A percentile compares a stretch with the other conserved stretches of the same genome.
These are phyloP conservation scores for Cyclophora punctaria DNA, from an alignment of 2,888 invertebrate species.

Conservation along the genomic window DNA sequence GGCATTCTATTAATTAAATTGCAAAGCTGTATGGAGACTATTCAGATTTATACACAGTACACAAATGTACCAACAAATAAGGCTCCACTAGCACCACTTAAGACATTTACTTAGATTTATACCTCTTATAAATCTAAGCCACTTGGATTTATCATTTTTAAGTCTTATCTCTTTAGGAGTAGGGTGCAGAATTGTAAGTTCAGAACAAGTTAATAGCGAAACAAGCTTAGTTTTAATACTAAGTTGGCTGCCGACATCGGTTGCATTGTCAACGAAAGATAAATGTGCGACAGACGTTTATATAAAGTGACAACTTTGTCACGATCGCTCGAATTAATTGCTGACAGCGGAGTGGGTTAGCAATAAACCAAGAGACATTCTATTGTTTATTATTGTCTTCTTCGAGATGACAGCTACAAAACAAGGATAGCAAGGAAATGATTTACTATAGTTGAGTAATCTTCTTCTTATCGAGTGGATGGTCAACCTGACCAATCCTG, in stretches of 20 bases:
- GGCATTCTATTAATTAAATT: slow-evolving; percentile 22
- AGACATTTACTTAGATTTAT: slow-evolving; percentile 45
- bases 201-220: slow-evolving; percentile 25
- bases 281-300: slow-evolving; percentile 47
- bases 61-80: slow-evolving; percentile 34
- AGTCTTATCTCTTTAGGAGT: slow-evolving; percentile 21
- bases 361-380: slow-evolving; percentile 14
- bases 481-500: too few species aligned
- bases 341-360: slow-evolving; percentile 22
- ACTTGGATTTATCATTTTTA: slow-evolving; percentile 13
- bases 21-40: slow-evolving; percentile 20
- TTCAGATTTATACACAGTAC: slow-evolving; percentile 27
- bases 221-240: slow-evolving; percentile 45
- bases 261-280: slow-evolving; percentile 56
- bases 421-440: too few species aligned
- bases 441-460: too few species aligned
- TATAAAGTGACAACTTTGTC: slow-evolving; percentile 54
- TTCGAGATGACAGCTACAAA: neutral
- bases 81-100: slow-evolving; percentile 35
- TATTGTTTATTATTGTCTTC: slow-evolving; percentile 9
- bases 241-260: slow-evolving; percentile 35
- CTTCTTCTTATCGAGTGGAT: too few species aligned
- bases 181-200: slow-evolving; percentile 25
- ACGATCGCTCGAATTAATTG: slow-evolving; percentile 34
- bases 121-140: slow-evolving; percentile 24